phyloP scores from a whole-genome alignment of 2,113 vertebrate species.

The Platanista minor region DNA sequence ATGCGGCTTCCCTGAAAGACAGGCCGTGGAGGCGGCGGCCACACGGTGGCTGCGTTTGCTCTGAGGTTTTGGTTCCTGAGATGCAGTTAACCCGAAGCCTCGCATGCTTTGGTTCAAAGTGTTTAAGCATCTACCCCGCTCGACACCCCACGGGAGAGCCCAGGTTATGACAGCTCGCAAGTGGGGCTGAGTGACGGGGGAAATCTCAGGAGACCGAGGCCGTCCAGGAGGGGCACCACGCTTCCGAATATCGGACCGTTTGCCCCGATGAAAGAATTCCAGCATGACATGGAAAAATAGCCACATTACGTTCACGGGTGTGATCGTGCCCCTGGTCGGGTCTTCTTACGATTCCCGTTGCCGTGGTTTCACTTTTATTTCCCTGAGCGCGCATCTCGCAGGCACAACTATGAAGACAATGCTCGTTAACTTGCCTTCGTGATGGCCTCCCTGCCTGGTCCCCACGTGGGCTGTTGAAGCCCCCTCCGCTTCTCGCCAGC shows the following conservation, averaged over 20 bases:
- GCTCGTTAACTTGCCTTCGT: neutral
- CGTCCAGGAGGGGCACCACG: constrained; percentile 42
- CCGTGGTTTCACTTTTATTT: neutral
- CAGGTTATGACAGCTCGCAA: neutral
- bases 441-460: too few species aligned
- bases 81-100: accelerated
- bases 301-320: accelerated
- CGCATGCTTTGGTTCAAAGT: too few species aligned
- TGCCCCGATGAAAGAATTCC: accelerated
- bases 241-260: accelerated
- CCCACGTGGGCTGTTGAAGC: too few species aligned
- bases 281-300: accelerated
- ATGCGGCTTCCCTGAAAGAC: accelerated
- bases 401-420: too few species aligned
- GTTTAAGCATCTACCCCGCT: neutral
- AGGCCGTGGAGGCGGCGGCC: neutral
- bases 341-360: too few species aligned
- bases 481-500: too few species aligned
- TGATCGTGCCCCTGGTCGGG: neutral
- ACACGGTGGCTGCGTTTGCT: accelerated
- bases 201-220: neutral
- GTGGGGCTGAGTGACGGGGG: accelerated
- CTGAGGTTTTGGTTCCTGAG: accelerated
- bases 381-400: neutral
- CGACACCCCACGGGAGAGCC: accelerated